Conservation (phyloP, 2,113 vertebrate genomes). For the Sclerurus mexicanus region DNA sequence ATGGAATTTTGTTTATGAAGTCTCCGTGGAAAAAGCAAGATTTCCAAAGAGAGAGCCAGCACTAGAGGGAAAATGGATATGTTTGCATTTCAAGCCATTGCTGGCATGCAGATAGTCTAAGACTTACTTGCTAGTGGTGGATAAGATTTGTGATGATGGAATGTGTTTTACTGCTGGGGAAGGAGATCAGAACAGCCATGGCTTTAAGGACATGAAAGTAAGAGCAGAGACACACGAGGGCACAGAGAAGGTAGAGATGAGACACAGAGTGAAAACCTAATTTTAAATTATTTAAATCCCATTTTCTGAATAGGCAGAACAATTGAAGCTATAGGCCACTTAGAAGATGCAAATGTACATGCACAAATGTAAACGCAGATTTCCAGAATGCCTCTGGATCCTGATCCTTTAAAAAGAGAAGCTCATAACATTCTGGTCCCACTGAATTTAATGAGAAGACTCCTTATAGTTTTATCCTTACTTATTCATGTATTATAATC, state of each 20-base stretch:
- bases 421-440: neutral
- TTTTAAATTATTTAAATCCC: neutral
- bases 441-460: neutral
- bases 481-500: neutral
- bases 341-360: neutral
- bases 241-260: neutral
- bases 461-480: neutral
- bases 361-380: neutral
- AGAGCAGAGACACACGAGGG: neutral
- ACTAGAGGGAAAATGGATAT: neutral
- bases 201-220: neutral
- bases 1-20: neutral
- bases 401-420: neutral
- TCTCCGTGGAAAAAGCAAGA: neutral
- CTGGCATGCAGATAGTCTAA: neutral
- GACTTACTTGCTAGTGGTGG: neutral
- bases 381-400: neutral
- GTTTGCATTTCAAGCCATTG: neutral
- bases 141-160: neutral
- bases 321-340: neutral
- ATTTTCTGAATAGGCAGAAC: neutral
- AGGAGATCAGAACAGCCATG: neutral
- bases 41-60: neutral
- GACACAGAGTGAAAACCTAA: rapidly evolving
- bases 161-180: neutral